Conservation (phyloP, 2,888 invertebrate genomes). For the Strigamia maritima region DNA sequence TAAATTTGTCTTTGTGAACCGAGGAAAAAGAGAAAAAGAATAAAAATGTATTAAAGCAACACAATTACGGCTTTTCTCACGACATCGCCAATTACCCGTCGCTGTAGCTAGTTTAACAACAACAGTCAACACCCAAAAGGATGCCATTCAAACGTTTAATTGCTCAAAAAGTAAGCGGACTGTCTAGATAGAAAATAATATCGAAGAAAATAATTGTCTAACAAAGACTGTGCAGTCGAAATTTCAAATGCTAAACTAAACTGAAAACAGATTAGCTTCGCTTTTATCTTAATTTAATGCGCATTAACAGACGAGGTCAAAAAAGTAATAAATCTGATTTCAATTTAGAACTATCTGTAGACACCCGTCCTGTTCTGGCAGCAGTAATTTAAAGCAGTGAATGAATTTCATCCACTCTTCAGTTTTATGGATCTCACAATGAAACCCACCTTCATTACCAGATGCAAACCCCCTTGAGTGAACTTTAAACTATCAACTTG, state of each 20-base stretch:
- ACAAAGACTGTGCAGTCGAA: not conserved
- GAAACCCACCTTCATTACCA: not conserved
- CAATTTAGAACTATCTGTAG: too few relatives aligned
- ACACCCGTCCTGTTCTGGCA: not conserved
- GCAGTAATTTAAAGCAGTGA: not conserved
- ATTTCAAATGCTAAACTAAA: not conserved
- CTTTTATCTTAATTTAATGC: too few relatives aligned
- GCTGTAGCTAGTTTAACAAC: not conserved
- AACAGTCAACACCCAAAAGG: not conserved
- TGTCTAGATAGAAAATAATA: too few relatives aligned
- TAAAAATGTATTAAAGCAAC: not conserved
- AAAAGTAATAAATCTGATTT: too few relatives aligned
- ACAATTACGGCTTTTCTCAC: not conserved
- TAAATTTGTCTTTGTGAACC: not conserved
- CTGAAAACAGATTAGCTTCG: too few relatives aligned
- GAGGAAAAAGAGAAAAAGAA: not conserved
- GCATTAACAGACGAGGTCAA: too few relatives aligned
- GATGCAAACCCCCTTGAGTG: conserved; percentile 4
- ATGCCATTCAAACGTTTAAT: too few relatives aligned
- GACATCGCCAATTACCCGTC: not conserved
- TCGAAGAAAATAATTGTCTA: too few relatives aligned
- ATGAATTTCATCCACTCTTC: not conserved
- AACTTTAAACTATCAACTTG: conserved; percentile 7
- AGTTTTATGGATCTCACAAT: not conserved
- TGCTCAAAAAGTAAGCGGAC: too few relatives aligned